These are phyloP conservation scores for Sciaenops ocellatus DNA, from an alignment of 2,797 vertebrate genomes.

Conservation along the genomic window DNA sequence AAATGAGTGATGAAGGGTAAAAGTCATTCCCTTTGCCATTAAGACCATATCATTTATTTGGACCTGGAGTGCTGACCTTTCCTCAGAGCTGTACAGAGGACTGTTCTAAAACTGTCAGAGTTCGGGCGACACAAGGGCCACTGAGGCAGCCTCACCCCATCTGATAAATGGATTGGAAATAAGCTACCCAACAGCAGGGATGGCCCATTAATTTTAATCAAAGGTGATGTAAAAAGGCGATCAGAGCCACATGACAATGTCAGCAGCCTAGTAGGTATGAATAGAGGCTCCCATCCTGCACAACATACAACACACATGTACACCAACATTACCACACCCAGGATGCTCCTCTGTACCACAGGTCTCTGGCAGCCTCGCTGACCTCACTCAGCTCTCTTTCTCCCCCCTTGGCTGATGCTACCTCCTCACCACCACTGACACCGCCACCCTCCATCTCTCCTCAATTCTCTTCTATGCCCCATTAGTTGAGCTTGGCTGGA, in stretches of 20 bases:
- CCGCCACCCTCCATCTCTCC: constrained; percentile 85
- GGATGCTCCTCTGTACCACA: constrained; percentile 65
- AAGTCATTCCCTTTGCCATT: constrained; percentile 86
- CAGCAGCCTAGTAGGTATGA: constrained; percentile 92
- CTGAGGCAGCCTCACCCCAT: constrained; percentile 86
- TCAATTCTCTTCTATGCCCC: constrained; percentile 85
- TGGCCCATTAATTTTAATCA: constrained; percentile 99
- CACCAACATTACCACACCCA: constrained; percentile 51
- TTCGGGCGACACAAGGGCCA: constrained; percentile 84
- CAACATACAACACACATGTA: constrained; percentile 38
- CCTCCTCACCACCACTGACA: constrained; percentile 75
- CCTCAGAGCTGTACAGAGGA: constrained; percentile 80
- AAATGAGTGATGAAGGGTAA: constrained; percentile 82
- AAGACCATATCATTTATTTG: constrained; percentile 89
- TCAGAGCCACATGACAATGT: constrained; percentile 92
- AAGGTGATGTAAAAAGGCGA: constrained; percentile 94
- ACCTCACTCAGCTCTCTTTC: constrained; percentile 77
- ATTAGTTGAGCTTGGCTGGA: constrained; percentile 98
- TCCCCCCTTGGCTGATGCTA: constrained; percentile 81
- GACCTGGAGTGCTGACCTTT: constrained; percentile 90
- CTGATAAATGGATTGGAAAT: constrained; percentile 98
- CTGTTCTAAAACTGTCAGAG: constrained; percentile 91
- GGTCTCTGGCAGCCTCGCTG: constrained; percentile 69
- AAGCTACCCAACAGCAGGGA: constrained; percentile 93
- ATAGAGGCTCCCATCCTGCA: constrained; percentile 78